A percentile compares a stretch with the other conserved stretches of the same genome.
These are phyloP conservation scores for Neocrepidodera transversa DNA, from an alignment of 2,888 invertebrate species.

Conservation along the genomic window DNA sequence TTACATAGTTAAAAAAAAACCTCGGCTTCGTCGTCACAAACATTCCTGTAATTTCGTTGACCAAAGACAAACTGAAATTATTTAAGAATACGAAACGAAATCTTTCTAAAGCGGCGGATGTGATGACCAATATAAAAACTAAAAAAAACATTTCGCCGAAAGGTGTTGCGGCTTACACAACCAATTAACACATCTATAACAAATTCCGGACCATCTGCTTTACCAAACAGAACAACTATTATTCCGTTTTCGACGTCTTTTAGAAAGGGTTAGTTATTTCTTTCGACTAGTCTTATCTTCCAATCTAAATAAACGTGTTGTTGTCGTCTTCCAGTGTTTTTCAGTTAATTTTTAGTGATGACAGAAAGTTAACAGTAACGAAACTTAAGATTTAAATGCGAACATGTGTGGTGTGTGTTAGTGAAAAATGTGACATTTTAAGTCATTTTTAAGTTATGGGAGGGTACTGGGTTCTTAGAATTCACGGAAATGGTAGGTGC, in stretches of 20 bases:
- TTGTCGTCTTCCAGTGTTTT: too few species aligned
- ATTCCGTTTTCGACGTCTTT: conserved; percentile 42
- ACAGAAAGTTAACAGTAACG: conserved; percentile 45
- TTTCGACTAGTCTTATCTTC: conserved; percentile 34
- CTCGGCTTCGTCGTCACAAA: conserved; percentile 23
- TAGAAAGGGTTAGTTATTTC: conserved; percentile 43
- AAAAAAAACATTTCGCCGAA: conserved; percentile 52
- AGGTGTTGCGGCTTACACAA: conserved; percentile 52
- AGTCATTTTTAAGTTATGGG: conserved; percentile 19
- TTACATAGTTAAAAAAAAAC: conserved; percentile 24
- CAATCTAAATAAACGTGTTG: conserved; percentile 20
- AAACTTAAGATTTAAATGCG: conserved; percentile 19
- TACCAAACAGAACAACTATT: conserved; percentile 47
- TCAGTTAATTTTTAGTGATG: conserved; percentile 27
- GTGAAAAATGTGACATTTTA: conserved; percentile 37
- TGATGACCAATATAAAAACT: conserved; percentile 47
- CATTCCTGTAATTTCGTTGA: conserved; percentile 19
- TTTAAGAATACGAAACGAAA: conserved; percentile 39
- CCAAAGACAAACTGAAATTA: conserved; percentile 26
- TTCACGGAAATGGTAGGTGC: conserved; percentile 32
- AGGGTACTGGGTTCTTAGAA: conserved; percentile 16
- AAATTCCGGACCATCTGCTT: conserved; percentile 58
- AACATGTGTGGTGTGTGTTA: conserved; percentile 43
- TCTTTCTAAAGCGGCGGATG: conserved; percentile 50
- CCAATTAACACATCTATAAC: conserved; percentile 59